Percentiles rank a stretch among this genome's conserved stretches.
Conservation (phyloP, 2,113 vertebrate genomes). For the Ameiurus melas region DNA sequence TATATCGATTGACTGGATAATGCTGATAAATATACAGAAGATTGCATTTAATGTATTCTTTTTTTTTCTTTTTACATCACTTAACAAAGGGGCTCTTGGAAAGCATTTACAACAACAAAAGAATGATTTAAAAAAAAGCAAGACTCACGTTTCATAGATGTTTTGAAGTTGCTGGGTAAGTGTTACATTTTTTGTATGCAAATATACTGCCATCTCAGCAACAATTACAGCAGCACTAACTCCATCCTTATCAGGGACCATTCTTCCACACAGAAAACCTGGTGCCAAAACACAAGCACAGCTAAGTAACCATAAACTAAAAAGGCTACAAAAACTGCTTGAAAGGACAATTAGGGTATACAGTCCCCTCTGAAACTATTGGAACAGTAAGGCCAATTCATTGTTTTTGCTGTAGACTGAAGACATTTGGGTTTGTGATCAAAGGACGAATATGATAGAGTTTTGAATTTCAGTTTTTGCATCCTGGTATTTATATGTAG, state of each 20-base stretch:
- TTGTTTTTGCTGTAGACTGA: no score
- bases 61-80: background rate
- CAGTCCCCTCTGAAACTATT: no score
- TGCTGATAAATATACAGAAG: background rate
- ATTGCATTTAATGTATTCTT: background rate
- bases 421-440: no score
- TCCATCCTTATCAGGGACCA: constrained; percentile 90
- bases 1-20: background rate
- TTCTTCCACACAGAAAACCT: constrained; percentile 91
- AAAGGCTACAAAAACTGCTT: background rate
- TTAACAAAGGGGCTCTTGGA: background rate
- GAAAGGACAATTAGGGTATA: background rate
- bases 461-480: no score
- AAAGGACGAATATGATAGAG: no score
- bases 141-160: constrained; percentile 83
- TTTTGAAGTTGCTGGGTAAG: constrained; percentile 80
- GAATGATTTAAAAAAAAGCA: background rate
- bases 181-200: constrained; percentile 74
- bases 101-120: background rate
- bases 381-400: no score
- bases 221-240: constrained; percentile 88
- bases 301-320: background rate
- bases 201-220: constrained; percentile 88
- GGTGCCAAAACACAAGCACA: constrained; percentile 12
- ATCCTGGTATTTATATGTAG: no score